Evolutionary conservation across 2,888 invertebrate genomes (phyloP).

Genomic region (Cylloceria caligata): DNA sequence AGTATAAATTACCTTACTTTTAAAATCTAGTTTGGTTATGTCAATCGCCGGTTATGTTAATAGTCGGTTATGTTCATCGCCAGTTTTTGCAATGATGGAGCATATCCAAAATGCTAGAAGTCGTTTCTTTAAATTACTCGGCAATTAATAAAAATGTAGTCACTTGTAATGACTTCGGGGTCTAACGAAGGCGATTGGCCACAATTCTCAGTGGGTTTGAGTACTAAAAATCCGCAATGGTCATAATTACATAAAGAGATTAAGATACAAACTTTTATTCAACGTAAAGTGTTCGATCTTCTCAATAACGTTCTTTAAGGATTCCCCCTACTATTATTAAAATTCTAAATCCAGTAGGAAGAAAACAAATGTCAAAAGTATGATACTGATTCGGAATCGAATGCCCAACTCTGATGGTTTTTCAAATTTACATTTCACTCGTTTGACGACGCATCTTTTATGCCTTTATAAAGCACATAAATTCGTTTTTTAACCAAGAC

Average conservation of each 20-base stretch:
- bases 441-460: background rate
- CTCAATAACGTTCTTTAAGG: background rate
- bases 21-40: background rate
- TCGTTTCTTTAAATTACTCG: too few relatives aligned
- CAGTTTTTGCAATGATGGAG: background rate
- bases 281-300: background rate
- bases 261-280: background rate
- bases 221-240: too few relatives aligned
- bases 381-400: background rate
- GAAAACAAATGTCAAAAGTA: background rate
- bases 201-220: too few relatives aligned
- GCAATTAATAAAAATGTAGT: too few relatives aligned
- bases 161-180: too few relatives aligned
- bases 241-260: too few relatives aligned
- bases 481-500: slow-evolving; percentile 58
- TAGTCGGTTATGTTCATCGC: too few relatives aligned
- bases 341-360: background rate
- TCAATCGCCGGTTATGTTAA: background rate
- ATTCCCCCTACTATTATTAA: background rate
- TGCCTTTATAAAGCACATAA: background rate
- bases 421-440: background rate
- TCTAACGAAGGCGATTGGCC: too few relatives aligned
- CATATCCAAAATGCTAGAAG: too few relatives aligned
- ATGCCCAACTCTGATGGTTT: background rate
- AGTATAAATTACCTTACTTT: background rate